Percentiles rank a stretch among this genome's conserved stretches.
phyloP scores from a whole-genome alignment of 1,140 invertebrate genomes.

The Habropoda laboriosa region DNA sequence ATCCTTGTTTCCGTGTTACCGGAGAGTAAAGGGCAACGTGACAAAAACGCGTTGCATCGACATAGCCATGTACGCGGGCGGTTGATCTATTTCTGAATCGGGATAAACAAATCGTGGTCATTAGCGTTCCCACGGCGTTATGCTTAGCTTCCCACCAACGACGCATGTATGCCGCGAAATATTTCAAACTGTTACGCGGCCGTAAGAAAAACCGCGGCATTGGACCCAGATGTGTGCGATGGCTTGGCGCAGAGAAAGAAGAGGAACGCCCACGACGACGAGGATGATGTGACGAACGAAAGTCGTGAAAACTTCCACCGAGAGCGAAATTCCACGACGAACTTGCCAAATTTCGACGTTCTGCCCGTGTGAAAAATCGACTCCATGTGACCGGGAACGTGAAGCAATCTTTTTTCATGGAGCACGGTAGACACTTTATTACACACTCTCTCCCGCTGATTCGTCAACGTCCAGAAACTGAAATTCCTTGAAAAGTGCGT shows the following conservation, averaged over 20 bases:
- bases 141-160: background rate
- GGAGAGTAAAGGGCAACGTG: background rate
- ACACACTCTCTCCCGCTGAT: too few species aligned
- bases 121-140: background rate
- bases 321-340: background rate
- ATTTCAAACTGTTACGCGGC: background rate
- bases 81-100: background rate
- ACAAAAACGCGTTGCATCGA: background rate
- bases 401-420: background rate
- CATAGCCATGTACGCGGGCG: background rate
- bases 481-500: too few species aligned
- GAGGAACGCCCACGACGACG: background rate
- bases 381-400: background rate
- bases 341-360: background rate
- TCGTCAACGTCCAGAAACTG: too few species aligned
- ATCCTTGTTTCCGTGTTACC: too few species aligned
- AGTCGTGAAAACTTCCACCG: background rate
- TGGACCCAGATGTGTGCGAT: background rate
- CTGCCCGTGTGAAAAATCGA: background rate
- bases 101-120: conserved; percentile 6
- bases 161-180: background rate
- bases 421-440: too few species aligned
- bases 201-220: background rate
- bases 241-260: background rate
- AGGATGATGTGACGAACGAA: background rate